Base-by-base conservation (phyloP, 2,113 vertebrate species). In the Corvus cornix region DNA sequence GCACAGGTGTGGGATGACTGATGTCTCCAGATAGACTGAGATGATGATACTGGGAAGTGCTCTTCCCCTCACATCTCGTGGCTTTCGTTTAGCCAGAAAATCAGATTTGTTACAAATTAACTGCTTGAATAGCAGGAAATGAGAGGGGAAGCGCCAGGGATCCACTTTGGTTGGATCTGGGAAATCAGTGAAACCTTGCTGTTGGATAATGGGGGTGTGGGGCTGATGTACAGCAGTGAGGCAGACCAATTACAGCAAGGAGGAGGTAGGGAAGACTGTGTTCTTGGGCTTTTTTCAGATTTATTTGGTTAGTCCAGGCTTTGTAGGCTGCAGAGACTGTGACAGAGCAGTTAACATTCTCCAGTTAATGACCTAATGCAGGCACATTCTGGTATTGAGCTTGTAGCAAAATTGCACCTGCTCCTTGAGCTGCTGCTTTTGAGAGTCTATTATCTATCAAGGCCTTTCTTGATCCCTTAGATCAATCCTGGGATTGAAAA, bases 401-500 rank as follows among this genome's bases (percentile, higher is more conserved):
- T 92, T 2, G 2, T 60, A 59, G 67, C 70, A 88, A 75, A 90
- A 72, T 87, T 58, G 60, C 62, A 91, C 63, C 87, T 86, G 78
- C 70, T 91, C n/a, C 80, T 90, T 59, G 82, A 92, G 87, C 76
- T 59, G 84, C 41, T 3, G 6, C 35, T 10, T 66, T 76, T 3
- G 8, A 59, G 75, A 51, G 58, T n/a, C 74, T 95, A 52, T 89
- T 79, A 84, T 84, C 72, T 73, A 27, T 49, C 27, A 51, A 72
- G 84, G 63, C 73, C 58, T 93, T 90, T 93, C 93, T 82, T 95
- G 83, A 93, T 92, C 92, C 75, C 55, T 76, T 52, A 52, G 80
- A 93, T 93, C 92, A 92, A 74, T 78, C 63, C 87, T 53, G 58
- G 86, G 87, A 83, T 84, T 94, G 92, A 91, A 95, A 90, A 86